Evolutionary conservation across 37 sponge, comb jelly and placozoan species (phyloP).

Genomic region (Corticium candelabrum): DNA sequence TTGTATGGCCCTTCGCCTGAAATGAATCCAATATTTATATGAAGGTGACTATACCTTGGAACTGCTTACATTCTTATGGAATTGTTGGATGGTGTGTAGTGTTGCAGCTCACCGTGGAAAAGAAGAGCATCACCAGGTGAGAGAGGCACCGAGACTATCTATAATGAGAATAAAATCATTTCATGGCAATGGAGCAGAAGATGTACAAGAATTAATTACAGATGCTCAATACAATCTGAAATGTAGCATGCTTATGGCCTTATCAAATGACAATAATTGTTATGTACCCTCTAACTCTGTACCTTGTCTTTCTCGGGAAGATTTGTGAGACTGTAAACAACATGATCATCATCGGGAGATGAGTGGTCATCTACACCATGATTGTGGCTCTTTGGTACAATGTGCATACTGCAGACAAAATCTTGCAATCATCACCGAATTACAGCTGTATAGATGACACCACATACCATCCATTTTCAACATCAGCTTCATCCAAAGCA

Average conservation of each 20-base stretch:
- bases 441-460: background rate
- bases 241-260: background rate
- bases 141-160: constrained; percentile 34
- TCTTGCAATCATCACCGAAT: background rate
- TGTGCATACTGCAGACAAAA: constrained; percentile 38
- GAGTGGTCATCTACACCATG: constrained; percentile 34
- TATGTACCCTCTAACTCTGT: background rate
- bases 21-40: background rate
- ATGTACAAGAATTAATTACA: too few relatives aligned
- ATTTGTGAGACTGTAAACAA: constrained; percentile 36
- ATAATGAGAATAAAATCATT: background rate
- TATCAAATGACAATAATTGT: background rate
- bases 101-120: constrained; percentile 39
- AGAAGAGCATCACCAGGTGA: constrained; percentile 43
- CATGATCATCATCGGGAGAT: constrained; percentile 15
- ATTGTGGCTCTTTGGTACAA: constrained; percentile 28
- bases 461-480: constrained; percentile 45
- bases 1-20: constrained; percentile 37
- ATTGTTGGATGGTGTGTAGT: constrained; percentile 46
- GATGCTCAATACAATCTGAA: too few relatives aligned
- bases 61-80: constrained; percentile 20
- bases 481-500: constrained; percentile 33
- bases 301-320: constrained; percentile 34
- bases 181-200: background rate
- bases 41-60: background rate